Percentiles rank a stretch among this genome's conserved stretches.
Evolutionary conservation across 2,888 invertebrate genomes (phyloP).

Genomic region (Heliconius ethilla): DNA sequence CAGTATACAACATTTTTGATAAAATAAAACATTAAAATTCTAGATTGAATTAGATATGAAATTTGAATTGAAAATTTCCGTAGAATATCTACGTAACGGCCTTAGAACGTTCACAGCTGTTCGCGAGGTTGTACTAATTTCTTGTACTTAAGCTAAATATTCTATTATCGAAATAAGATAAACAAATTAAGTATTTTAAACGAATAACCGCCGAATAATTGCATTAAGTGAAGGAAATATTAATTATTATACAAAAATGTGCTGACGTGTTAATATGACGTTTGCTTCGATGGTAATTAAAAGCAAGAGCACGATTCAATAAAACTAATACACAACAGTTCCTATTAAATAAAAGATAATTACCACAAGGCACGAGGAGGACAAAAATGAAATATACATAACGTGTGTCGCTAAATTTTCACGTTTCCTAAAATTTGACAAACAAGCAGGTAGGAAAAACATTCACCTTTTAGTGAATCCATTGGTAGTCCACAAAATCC

Average conservation of each 20-base stretch:
- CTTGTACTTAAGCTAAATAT: neutral
- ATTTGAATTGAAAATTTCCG: neutral
- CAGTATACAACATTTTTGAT: neutral
- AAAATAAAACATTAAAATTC: neutral
- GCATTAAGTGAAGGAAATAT: neutral
- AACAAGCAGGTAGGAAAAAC: conserved; percentile 58
- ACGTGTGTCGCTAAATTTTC: conserved; percentile 1
- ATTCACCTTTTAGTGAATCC: conserved; percentile 71
- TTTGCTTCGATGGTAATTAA: conserved; percentile 1
- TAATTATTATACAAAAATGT: neutral
- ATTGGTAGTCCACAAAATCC: conserved; percentile 60
- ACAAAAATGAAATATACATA: neutral
- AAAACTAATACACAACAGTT: neutral
- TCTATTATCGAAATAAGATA: neutral
- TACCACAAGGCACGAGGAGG: conserved; percentile 3
- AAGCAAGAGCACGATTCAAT: neutral
- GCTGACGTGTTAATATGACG: conserved; percentile 26
- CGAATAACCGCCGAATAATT: neutral
- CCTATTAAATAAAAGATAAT: neutral
- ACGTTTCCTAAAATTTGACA: conserved; percentile 48
- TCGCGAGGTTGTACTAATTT: neutral
- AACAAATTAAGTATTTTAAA: neutral
- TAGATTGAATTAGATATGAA: neutral
- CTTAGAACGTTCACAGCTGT: conserved; percentile 13
- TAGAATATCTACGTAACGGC: conserved; percentile 9